phyloP scores from a whole-genome alignment of 2,113 vertebrate genomes.

The Tyto alba region DNA sequence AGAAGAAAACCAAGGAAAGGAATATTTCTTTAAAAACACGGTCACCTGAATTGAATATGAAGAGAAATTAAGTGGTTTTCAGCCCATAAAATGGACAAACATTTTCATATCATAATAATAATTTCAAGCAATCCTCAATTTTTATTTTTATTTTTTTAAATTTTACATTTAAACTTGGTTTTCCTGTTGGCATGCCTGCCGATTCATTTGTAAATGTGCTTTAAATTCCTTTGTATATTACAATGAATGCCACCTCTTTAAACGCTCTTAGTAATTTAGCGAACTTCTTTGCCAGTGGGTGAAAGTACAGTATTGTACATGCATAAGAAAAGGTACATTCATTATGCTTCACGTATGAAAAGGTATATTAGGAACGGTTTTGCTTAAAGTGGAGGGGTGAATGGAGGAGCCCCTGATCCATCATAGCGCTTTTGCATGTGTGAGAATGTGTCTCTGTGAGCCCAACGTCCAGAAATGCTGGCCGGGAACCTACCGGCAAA shows the following conservation, averaged over 20 bases:
- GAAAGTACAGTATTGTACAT: constrained; percentile 68
- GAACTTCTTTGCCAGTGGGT: constrained; percentile 62
- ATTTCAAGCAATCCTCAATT: constrained; percentile 6
- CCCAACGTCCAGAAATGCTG: constrained; percentile 35
- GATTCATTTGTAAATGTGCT: constrained; percentile 66
- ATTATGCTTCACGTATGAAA: constrained; percentile 58
- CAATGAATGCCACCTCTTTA: constrained; percentile 66
- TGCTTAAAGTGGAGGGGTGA: constrained; percentile 53
- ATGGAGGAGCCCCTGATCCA: constrained; percentile 41
- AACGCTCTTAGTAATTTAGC: constrained; percentile 62
- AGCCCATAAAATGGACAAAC: constrained; percentile 44
- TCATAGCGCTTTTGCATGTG: constrained; percentile 36
- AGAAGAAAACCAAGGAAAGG: constrained; percentile 32
- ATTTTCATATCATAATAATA: constrained; percentile 34
- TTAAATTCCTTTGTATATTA: constrained; percentile 68
- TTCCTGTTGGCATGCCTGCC: constrained; percentile 54
- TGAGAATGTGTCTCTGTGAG: constrained; percentile 39
- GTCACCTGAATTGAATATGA: constrained; percentile 55
- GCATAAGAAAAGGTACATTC: constrained; percentile 67
- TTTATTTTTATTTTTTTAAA: not conserved
- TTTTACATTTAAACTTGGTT: constrained; percentile 46
- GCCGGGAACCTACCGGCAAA: constrained; percentile 59
- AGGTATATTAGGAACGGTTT: constrained; percentile 54
- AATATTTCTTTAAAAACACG: constrained; percentile 43
- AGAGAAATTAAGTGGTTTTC: constrained; percentile 45